phyloP scores from a whole-genome alignment of 2,113 vertebrate genomes.

The Rhabdornis inornatus region DNA sequence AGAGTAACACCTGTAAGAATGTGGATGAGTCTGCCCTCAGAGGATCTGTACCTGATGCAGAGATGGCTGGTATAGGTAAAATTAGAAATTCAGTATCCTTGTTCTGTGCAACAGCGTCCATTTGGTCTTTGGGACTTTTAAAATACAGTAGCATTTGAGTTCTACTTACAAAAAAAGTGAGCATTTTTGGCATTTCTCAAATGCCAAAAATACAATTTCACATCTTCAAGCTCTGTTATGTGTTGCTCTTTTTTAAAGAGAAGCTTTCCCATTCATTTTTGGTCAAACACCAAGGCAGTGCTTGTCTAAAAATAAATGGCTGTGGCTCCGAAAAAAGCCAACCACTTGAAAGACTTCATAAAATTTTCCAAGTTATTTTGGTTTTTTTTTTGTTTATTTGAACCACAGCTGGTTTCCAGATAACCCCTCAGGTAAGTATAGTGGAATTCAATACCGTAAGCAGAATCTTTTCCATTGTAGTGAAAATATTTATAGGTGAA shows the following conservation, averaged over 20 bases:
- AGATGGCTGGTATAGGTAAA: constrained; percentile 84
- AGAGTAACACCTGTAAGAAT: neutral
- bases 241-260: neutral
- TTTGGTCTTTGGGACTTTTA: neutral
- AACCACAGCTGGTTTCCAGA: neutral
- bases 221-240: neutral
- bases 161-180: neutral
- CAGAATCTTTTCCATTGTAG: neutral
- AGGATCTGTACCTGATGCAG: constrained; percentile 78
- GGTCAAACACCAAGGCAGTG: neutral
- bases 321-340: neutral
- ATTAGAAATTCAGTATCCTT: neutral
- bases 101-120: neutral
- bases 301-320: neutral
- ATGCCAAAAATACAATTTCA: neutral
- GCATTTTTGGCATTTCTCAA: neutral
- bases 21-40: constrained; percentile 56
- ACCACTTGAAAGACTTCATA: neutral
- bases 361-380: neutral
- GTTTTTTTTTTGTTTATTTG: neutral
- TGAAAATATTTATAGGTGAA: neutral
- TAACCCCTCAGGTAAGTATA: neutral
- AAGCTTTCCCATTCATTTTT: neutral
- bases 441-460: neutral
- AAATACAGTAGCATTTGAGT: neutral